Evolutionary conservation across 1,140 invertebrate genomes (phyloP), one percentile per base, ranked within the genome.

Genomic region (Nasonia giraulti): DNA sequence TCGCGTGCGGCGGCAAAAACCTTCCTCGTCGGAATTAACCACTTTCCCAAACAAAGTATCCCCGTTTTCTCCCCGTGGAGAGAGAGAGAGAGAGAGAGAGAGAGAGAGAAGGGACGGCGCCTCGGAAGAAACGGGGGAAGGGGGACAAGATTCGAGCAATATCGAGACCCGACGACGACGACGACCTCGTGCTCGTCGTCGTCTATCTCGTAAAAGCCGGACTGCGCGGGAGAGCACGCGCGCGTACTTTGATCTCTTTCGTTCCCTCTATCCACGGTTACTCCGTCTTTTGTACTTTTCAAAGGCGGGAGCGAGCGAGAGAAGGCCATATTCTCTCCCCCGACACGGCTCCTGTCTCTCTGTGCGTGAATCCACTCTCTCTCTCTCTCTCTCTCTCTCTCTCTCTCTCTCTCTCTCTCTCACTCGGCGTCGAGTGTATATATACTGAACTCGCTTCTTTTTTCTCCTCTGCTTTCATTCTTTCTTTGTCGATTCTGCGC

Each of bases 181-280:
- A 44, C 20, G 74, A 62, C 20, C 1, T 40, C 78, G 55, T n/a
- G 44, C 8, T 55, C 17, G 50, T 17, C 31, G 23, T 76, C 78
- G 14, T 80, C 55, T 27, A 27, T 8, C 78, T 80, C 37, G 62
- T 69, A 80, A 68, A 69, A 80, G n/a, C 68, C 23, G 77, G 62
- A 80, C 78, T 80, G 66, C 17, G 37, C 50, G 27, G 33, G 33
- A 37, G 37, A 27, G 27, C 27, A 27, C 74, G 50, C 47, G 33
- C 6, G n/a, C 33, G 31, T 87, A 87, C 88, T 90, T 90, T 90
- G 89, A 89, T 90, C 87, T 89, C 33, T 69, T 8, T 27, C 31
- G 27, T 69, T 55, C 20, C 82, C 68, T 27, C 27, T 20, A 10
- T 40, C 47, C n/a, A 11, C 47, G 12, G 10, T 55, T 23, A 2